Evolutionary conservation across 1,140 invertebrate genomes (phyloP).

Genomic region (Ephestia elutella): DNA sequence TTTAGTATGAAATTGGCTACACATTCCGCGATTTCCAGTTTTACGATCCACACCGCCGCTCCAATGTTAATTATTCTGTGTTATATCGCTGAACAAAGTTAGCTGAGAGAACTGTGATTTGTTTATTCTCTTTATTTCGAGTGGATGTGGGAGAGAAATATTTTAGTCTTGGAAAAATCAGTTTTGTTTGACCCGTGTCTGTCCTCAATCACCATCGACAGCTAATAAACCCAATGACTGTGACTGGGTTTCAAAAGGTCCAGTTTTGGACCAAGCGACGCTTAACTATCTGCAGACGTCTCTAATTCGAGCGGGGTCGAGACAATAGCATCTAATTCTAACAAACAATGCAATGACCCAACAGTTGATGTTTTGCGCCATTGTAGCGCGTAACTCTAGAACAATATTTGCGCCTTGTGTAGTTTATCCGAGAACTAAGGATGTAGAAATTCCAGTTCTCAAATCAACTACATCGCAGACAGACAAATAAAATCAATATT

Average conservation of each 20-base stretch:
- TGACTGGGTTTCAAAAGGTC: too few relatives aligned
- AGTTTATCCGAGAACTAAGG: conserved; percentile 8
- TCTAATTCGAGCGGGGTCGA: conserved; percentile 12
- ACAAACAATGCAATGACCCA: conserved; percentile 36
- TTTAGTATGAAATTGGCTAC: conserved; percentile 45
- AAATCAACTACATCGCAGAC: too few relatives aligned
- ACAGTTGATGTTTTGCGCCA: conserved; percentile 32
- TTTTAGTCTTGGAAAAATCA: too few relatives aligned
- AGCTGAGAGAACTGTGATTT: background rate
- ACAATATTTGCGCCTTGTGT: conserved; percentile 31
- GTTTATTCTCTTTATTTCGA: background rate
- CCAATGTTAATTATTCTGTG: conserved; percentile 2
- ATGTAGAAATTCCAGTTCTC: background rate
- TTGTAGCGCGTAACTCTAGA: conserved; percentile 26
- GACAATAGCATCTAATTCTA: conserved; percentile 28
- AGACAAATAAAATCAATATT: too few relatives aligned
- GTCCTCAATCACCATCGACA: too few relatives aligned
- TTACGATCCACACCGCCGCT: conserved; percentile 21
- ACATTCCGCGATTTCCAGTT: conserved; percentile 39
- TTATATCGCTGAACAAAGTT: background rate
- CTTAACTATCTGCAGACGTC: background rate
- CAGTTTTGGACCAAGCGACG: background rate
- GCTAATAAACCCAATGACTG: too few relatives aligned
- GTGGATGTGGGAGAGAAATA: too few relatives aligned
- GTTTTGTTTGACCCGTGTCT: too few relatives aligned